Evolutionary conservation across 2,888 invertebrate genomes (phyloP), one percentile per base, ranked within the genome.

Genomic region (Opisthograptis luteolata): DNA sequence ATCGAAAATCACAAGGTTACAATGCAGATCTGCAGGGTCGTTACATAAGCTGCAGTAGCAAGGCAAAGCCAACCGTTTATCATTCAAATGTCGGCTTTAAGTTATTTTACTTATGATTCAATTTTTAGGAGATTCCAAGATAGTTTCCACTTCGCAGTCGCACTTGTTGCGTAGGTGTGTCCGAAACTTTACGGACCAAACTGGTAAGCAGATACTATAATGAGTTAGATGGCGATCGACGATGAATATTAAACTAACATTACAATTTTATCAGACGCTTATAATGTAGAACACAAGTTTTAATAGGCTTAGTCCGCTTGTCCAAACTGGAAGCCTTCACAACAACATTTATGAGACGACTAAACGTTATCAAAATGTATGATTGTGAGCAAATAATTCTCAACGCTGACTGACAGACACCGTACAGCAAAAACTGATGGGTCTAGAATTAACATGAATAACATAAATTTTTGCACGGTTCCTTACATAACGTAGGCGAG

Each of bases 221-320:
- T 53, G 46, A 55, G 40, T 37, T 27, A 47, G 35, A 55, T 37
- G 39, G 15, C 31, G 20, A 49, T 43, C 27, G 27, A 22, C 53
- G 47, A 51, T 55, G 55, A 55, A 57, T 54, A 60, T 48, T 56
- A 49, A 52, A 59, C 39, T 37, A 53, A 49, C 44, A 44, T 50
- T 44, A 58, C 48, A 49, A 32, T 45, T 55, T 55, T 44, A 55
- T 46, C 48, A 24, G 41, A 6, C 40, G 43, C 27, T 49, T 41
- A 46, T 39, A 35, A 47, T 41, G 51, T 55, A 27, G 46, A 31
- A 47, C 52, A 47, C 31, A 45, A 39, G 37, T 46, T 54, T 54
- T 48, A 24, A 51, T 51, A 15, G 32, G 9, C 24, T 35, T 14
- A 34, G 14, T 36, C 24, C n/a, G 32, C 13, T 31, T 15, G 40